A percentile compares a stretch with the other conserved stretches of the same genome.
These are phyloP conservation scores for Aphelenchoides bicaudatus DNA, from an alignment of 2,888 invertebrate genomes.

Conservation along the genomic window DNA sequence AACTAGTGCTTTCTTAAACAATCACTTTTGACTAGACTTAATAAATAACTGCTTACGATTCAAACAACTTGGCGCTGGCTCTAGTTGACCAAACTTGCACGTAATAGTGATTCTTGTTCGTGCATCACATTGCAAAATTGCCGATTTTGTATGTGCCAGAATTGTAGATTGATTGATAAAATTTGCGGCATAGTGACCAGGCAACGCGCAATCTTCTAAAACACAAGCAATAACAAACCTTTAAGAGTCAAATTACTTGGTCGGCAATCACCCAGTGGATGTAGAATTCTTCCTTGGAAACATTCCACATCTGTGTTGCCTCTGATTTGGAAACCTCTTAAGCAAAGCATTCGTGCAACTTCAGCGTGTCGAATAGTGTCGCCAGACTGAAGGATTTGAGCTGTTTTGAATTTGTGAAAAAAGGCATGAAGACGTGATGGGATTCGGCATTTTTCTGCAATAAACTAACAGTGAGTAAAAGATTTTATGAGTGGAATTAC, in stretches of 20 bases:
- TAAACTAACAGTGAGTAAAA: background rate
- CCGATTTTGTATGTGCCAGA: constrained; percentile 19
- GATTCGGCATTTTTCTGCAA: constrained; percentile 40
- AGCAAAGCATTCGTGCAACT: constrained; percentile 40
- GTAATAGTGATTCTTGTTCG: constrained; percentile 15
- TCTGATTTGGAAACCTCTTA: constrained; percentile 37
- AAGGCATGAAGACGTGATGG: constrained; percentile 56
- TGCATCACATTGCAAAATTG: constrained; percentile 24
- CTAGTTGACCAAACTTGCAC: constrained; percentile 32
- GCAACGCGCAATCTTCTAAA: constrained; percentile 27
- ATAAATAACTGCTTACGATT: background rate
- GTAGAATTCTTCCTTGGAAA: constrained; percentile 38
- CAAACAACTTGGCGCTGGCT: constrained; percentile 23
- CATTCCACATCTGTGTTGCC: constrained; percentile 48
- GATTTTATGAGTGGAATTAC: constrained; percentile 63
- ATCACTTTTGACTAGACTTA: background rate
- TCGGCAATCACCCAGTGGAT: constrained; percentile 44
- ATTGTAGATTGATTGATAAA: constrained; percentile 12
- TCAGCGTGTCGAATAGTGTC: constrained; percentile 45
- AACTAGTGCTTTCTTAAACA: constrained; percentile 5
- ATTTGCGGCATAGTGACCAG: constrained; percentile 16
- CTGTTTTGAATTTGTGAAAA: constrained; percentile 37
- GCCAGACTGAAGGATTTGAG: constrained; percentile 54
- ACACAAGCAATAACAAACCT: background rate
- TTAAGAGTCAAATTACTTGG: constrained; percentile 38